Conservation (phyloP, 2,113 vertebrate species). For the Halcyon senegalensis region DNA sequence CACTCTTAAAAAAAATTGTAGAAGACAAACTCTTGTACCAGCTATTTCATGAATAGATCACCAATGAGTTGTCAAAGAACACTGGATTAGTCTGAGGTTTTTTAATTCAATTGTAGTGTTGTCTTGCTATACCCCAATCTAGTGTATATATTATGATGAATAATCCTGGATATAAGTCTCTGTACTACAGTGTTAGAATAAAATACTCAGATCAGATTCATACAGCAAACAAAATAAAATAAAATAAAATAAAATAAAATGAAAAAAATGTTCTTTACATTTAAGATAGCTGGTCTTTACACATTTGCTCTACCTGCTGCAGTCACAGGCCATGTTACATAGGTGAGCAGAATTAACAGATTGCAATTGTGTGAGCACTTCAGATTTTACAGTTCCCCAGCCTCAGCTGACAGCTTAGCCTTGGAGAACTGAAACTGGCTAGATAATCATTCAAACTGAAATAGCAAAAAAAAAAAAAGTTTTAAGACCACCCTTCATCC, state of each 20-base stretch:
- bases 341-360: neutral
- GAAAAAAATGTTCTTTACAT: neutral
- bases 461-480: neutral
- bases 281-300: neutral
- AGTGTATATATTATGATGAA: conserved; percentile 30
- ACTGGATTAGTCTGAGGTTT: neutral
- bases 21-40: conserved; percentile 52
- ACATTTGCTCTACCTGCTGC: neutral
- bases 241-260: neutral
- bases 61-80: neutral
- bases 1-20: conserved; percentile 48
- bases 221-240: neutral
- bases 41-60: conserved; percentile 20
- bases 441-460: neutral
- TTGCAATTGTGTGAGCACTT: neutral
- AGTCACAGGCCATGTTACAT: neutral
- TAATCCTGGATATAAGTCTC: conserved; percentile 19
- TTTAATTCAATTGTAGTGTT: neutral
- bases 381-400: neutral
- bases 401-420: neutral
- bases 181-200: neutral
- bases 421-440: neutral
- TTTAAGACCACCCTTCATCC: neutral
- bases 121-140: neutral
- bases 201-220: neutral